Evolutionary conservation across 1,140 invertebrate species (phyloP), one percentile per base, ranked within the genome.

Genomic region (Wasmannia auropunctata): DNA sequence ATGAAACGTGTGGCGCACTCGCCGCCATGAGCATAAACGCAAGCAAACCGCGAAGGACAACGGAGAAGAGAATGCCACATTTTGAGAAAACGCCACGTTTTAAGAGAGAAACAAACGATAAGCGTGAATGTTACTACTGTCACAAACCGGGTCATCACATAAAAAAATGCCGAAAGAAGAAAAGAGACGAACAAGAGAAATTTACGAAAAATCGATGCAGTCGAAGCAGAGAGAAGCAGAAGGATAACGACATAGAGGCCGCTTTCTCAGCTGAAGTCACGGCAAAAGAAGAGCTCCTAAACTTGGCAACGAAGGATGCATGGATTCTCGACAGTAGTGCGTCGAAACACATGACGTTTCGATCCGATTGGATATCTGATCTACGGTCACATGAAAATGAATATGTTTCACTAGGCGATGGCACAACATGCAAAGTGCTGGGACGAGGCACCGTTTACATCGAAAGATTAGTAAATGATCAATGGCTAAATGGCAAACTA

Each of bases 321-420:
- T 90, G 65, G 74, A 67, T 86, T 25, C 49, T 63, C 6, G 76
- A 85, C 56, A 89, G 85, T 72, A 81, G 83, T 1, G 86, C 81
- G 3, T 76, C 77, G 1, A 65, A 49, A 14, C 83, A 89, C 65
- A 89, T 89, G 16, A 83, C 77, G 0, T 86, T 77, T 7, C 16
- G 79, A 11, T 37, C 54, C 0, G 79, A 87, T 14, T 89, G 86
- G 83, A 28, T 86, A 2, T 28, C 19, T 7, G 11, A 67, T 2
- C 84, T 67, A 19, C 0, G 14, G 6, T 8, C 70, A 0, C 14
- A 10, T 7, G 19, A 11, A 0, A 40, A 56, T n/a, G 51, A 70
- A 3, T 54, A 46, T 1, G 77, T 92, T 28, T 31, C 56, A 0
- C 56, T 92, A n/a, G 90, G 86, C 1, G 87, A 92, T 56, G 86